phyloP scores from a whole-genome alignment of 2,113 vertebrate species.

The Ellobius talpinus region DNA sequence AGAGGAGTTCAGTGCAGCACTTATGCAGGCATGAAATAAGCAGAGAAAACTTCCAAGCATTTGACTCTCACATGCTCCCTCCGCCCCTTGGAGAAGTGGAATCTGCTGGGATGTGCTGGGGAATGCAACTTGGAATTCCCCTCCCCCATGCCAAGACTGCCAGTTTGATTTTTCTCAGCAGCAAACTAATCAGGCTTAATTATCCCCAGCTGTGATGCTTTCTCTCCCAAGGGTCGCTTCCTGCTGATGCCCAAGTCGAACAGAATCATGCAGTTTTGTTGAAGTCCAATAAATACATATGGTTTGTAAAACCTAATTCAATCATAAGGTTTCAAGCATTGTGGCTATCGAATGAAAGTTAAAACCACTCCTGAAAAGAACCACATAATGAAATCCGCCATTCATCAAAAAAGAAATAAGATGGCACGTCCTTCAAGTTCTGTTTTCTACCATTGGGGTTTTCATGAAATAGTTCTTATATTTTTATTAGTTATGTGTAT shows the following conservation, averaged over 20 bases:
- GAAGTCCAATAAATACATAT: slow-evolving; percentile 64
- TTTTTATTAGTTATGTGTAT: background rate
- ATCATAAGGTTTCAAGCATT: slow-evolving; percentile 51
- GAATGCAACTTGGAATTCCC: slow-evolving; percentile 49
- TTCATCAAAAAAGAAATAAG: slow-evolving; percentile 7
- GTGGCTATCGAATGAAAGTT: slow-evolving; percentile 50
- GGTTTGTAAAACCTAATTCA: slow-evolving; percentile 63
- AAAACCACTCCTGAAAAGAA: slow-evolving; percentile 39
- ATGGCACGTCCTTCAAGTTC: background rate
- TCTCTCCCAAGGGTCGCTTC: slow-evolving; percentile 54
- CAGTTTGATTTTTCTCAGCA: slow-evolving; percentile 74
- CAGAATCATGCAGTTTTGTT: slow-evolving; percentile 65
- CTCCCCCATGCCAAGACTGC: background rate
- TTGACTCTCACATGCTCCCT: slow-evolving; percentile 46
- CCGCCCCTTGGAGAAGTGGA: slow-evolving; percentile 46
- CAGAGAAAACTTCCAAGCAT: slow-evolving; percentile 61
- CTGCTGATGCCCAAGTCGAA: slow-evolving; percentile 56
- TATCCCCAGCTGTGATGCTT: slow-evolving; percentile 75
- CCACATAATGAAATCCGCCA: background rate
- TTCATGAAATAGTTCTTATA: background rate
- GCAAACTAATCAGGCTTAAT: slow-evolving; percentile 76
- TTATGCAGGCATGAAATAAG: slow-evolving; percentile 23
- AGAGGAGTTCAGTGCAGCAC: background rate
- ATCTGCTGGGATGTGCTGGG: slow-evolving; percentile 20
- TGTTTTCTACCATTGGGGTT: background rate